These are phyloP conservation scores for Drosophila varians DNA, from an alignment of 1,140 invertebrate species.

Conservation along the genomic window DNA sequence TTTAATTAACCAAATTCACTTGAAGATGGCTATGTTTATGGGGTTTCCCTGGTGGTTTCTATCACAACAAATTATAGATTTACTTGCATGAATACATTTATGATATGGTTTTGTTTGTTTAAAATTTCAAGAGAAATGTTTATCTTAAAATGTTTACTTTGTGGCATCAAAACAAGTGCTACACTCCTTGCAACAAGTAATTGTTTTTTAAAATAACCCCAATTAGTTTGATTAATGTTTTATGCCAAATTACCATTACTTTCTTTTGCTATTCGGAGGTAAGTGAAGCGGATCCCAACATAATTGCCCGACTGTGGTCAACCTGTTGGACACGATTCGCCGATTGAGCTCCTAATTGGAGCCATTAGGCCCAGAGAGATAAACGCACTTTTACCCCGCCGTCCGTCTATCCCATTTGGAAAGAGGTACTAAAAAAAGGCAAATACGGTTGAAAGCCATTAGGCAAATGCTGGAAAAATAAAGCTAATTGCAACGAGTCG, in stretches of 20 bases:
- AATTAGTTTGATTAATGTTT: not conserved
- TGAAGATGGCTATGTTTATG: not conserved
- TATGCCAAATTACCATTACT: not conserved
- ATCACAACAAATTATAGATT: not conserved
- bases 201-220: not conserved
- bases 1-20: not conserved
- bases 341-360: constrained; percentile 43
- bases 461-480: constrained; percentile 31
- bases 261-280: constrained; percentile 2
- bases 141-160: not conserved
- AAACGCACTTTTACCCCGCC: constrained; percentile 8
- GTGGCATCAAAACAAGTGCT: too few relatives aligned
- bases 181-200: too few relatives aligned
- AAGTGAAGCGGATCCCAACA: constrained; percentile 24
- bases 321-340: constrained; percentile 13
- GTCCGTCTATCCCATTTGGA: not conserved
- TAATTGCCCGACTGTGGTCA: constrained; percentile 38
- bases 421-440: not conserved
- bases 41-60: not conserved
- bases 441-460: constrained; percentile 19
- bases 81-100: not conserved
- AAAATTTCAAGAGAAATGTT: not conserved
- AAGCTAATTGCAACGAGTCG: constrained; percentile 49
- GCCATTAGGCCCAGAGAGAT: constrained; percentile 47
- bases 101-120: not conserved